Conservation (phyloP, 2,888 invertebrate genomes). For the Sericinus montela region DNA sequence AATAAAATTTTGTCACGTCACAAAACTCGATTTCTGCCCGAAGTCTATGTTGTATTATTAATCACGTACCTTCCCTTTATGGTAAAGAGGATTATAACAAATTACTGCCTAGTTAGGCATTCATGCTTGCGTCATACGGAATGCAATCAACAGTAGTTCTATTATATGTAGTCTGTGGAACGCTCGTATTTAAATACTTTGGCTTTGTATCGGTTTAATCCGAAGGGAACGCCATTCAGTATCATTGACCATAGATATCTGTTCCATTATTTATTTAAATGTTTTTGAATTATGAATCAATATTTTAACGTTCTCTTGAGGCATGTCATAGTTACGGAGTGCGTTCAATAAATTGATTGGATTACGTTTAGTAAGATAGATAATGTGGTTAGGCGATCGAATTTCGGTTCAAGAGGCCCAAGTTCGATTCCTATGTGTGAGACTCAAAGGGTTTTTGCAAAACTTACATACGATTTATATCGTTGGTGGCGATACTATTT, state of each 20-base stretch:
- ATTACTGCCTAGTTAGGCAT: slow-evolving; percentile 5
- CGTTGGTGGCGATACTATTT: too few species aligned
- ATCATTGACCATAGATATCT: not conserved
- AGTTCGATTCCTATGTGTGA: too few species aligned
- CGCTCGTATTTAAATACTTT: slow-evolving; percentile 2
- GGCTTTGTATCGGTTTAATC: slow-evolving; percentile 1
- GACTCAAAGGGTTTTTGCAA: too few species aligned
- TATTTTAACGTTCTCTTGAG: too few species aligned
- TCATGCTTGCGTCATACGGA: not conserved
- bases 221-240: not conserved
- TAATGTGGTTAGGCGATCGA: too few species aligned
- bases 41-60: slow-evolving; percentile 22
- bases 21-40: slow-evolving; percentile 6
- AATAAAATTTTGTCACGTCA: not conserved
- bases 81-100: slow-evolving; percentile 34
- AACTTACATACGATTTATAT: too few species aligned
- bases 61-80: slow-evolving; percentile 24
- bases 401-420: too few species aligned
- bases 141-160: slow-evolving; percentile 2
- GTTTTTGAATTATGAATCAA: too few species aligned
- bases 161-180: not conserved
- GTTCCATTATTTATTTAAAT: too few species aligned
- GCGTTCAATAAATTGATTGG: too few species aligned
- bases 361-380: too few species aligned
- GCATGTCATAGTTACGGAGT: too few species aligned